A percentile compares a stretch with the other conserved stretches of the same genome.
Conservation (phyloP, 2,888 invertebrate species). For the Troides oblongomaculatus region DNA sequence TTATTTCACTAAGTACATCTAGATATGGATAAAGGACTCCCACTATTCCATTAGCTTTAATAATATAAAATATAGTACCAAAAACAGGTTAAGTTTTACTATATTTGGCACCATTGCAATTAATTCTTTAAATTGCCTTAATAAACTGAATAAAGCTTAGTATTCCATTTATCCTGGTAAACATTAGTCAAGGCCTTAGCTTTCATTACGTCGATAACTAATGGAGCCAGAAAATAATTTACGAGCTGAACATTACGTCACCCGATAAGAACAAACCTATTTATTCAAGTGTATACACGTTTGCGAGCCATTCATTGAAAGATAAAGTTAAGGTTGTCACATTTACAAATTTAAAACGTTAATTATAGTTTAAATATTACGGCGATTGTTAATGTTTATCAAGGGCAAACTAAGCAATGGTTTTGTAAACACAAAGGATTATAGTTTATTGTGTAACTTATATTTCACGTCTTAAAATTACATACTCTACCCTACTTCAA, state of each 20-base stretch:
- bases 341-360: background rate
- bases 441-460: too few relatives aligned
- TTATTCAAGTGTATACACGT: slow-evolving; percentile 24
- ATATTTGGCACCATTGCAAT: too few relatives aligned
- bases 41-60: background rate
- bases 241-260: slow-evolving; percentile 28
- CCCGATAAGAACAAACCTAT: slow-evolving; percentile 23
- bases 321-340: slow-evolving; percentile 22
- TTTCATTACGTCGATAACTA: slow-evolving; percentile 13
- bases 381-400: background rate
- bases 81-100: background rate
- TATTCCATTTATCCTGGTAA: slow-evolving; percentile 2
- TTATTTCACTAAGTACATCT: background rate
- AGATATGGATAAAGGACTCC: background rate
- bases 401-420: too few relatives aligned
- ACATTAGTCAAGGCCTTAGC: slow-evolving; percentile 1
- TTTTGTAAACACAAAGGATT: too few relatives aligned
- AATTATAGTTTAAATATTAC: background rate
- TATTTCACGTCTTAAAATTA: too few relatives aligned
- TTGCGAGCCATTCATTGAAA: slow-evolving; percentile 18
- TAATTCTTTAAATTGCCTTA: background rate
- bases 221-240: slow-evolving; percentile 21
- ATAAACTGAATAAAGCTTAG: background rate
- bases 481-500: too few relatives aligned
- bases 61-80: background rate